Base-by-base conservation (phyloP, 2,888 invertebrate genomes). In the Lymantria monacha region DNA sequence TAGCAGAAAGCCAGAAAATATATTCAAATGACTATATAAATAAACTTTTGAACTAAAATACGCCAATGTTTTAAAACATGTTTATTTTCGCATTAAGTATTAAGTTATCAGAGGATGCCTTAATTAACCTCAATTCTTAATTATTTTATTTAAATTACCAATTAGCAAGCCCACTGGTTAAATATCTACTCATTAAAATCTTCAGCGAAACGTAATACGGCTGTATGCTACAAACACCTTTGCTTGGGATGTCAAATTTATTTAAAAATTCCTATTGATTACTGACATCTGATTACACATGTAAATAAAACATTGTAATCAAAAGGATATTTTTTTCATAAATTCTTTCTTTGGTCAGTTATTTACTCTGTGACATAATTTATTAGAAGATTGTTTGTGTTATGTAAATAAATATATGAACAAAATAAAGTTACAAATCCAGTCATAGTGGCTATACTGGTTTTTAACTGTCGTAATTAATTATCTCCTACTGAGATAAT, bases 261-360 rank as follows among this genome's bases (percentile, higher is more conserved):
- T 22, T 22, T 22, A 59, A 51, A 48, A 48, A 44, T 50, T 53
- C 33, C 5, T 10, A 33, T 33, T 33, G 52, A 55, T 57, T 41
- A 57, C 51, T 51, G 41, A 46, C 38, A 30, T 41, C 11, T 49
- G 33, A 33, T 33, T 9, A 33, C 10, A 33, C 9, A 10, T 53
- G 66, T 65, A 63, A 63, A 59, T 65, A 57, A 48, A 53, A 50
- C 51, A 51, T 41, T 56, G n/a, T 22, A 38, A 7, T 38, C 13
- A 38, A n/a, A n/a, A 11, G 12, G 38, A 38, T 7, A 9, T 38
- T 1, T 10, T 22, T 22, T 22, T 22, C 2, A 22, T 22, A 22
- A 22, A 22, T 22, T 22, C 22, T 22, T 22, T 22, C 3, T 22
- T 22, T 3, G 22, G 22, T 22, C 2, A 22, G 5, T 22, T 22